These are phyloP conservation scores for Hydrolagus colliei DNA, from an alignment of 2,797 vertebrate genomes.

Conservation along the genomic window DNA sequence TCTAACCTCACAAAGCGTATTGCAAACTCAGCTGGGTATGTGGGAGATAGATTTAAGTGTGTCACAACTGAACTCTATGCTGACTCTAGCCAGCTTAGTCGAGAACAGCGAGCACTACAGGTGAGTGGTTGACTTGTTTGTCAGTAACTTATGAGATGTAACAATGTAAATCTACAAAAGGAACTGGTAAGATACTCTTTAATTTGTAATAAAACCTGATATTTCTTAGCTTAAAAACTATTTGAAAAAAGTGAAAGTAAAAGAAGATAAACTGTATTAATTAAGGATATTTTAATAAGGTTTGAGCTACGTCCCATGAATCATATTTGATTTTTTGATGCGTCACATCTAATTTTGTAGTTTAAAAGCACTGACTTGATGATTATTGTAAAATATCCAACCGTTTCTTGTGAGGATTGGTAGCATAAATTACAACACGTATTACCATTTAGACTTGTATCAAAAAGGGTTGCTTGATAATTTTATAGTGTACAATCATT, in stretches of 20 bases:
- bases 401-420: no score
- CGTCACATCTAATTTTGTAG: neutral
- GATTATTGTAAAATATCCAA: neutral
- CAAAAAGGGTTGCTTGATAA: neutral
- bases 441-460: neutral
- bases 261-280: no score
- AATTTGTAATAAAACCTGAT: neutral
- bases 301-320: neutral
- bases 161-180: neutral
- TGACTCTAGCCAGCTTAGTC: conserved; percentile 94
- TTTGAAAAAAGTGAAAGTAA: neutral
- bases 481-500: no score
- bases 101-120: conserved; percentile 93
- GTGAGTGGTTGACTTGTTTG: conserved; percentile 62
- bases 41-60: conserved; percentile 96
- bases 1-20: conserved; percentile 92
- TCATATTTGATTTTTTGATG: neutral
- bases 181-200: neutral
- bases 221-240: neutral
- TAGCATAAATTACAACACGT: no score
- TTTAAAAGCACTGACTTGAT: neutral
- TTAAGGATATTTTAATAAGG: neutral
- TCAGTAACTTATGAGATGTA: neutral
- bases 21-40: conserved; percentile 91
- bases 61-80: conserved; percentile 94